These are phyloP conservation scores for Prinia subflava DNA, from an alignment of 2,113 vertebrate genomes.

Conservation along the genomic window DNA sequence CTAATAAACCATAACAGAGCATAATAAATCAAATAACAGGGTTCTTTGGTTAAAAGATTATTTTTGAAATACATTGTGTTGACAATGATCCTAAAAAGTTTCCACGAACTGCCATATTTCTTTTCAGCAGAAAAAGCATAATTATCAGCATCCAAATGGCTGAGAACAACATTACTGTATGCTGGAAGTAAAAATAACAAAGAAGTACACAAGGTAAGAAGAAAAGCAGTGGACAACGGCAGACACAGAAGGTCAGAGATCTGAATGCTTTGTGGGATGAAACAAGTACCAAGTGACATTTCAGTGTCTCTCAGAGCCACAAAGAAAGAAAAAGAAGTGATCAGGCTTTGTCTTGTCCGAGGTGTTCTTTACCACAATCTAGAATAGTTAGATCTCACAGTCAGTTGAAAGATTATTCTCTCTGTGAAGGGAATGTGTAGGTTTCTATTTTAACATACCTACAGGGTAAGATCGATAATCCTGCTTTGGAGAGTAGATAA, in stretches of 20 bases:
- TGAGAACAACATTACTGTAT: background rate
- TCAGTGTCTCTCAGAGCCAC: background rate
- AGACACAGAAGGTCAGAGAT: background rate
- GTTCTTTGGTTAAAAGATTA: background rate
- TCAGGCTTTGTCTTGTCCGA: background rate
- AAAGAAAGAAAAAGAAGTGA: background rate
- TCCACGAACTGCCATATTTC: background rate
- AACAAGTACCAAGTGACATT: slow-evolving; percentile 3
- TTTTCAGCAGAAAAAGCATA: background rate
- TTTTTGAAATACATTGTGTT: background rate
- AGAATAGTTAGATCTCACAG: background rate
- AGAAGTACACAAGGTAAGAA: background rate
- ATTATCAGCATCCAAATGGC: background rate
- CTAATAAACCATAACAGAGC: background rate
- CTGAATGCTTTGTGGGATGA: background rate
- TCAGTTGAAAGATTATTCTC: background rate
- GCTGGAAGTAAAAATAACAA: slow-evolving; percentile 20
- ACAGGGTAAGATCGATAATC: background rate
- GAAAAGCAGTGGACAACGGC: background rate
- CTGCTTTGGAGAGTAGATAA: background rate
- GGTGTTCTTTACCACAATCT: background rate
- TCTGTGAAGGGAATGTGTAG: background rate
- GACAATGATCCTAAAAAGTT: slow-evolving; percentile 18
- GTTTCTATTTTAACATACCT: background rate
- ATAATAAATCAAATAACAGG: background rate